phyloP scores from a whole-genome alignment of 2,888 invertebrate species.

The Ypsolopha sequella region DNA sequence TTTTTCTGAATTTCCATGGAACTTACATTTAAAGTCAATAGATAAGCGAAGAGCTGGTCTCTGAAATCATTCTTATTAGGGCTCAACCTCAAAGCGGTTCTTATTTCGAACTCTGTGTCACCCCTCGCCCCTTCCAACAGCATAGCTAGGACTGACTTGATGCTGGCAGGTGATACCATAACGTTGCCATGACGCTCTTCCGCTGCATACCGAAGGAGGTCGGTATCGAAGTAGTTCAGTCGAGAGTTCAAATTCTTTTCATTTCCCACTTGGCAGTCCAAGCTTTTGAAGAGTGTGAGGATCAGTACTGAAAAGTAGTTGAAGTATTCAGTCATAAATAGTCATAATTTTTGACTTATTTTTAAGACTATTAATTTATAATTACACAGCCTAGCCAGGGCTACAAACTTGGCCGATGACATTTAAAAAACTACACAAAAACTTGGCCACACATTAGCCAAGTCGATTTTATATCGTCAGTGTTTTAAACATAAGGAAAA shows the following conservation, averaged over 20 bases:
- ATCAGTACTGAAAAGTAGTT: slow-evolving; percentile 25
- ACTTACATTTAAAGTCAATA: slow-evolving; percentile 38
- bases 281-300: slow-evolving; percentile 21
- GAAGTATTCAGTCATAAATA: slow-evolving; percentile 3
- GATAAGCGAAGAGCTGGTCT: slow-evolving; percentile 36
- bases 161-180: slow-evolving; percentile 76
- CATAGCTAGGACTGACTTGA: slow-evolving; percentile 74
- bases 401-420: too few relatives aligned
- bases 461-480: too few relatives aligned
- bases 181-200: slow-evolving; percentile 64
- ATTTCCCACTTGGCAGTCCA: slow-evolving; percentile 17
- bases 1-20: too few relatives aligned
- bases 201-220: slow-evolving; percentile 56
- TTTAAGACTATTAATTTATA: too few relatives aligned
- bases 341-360: too few relatives aligned
- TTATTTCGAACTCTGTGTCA: slow-evolving; percentile 68
- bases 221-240: slow-evolving; percentile 68
- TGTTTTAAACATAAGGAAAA: too few relatives aligned
- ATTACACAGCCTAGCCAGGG: too few relatives aligned
- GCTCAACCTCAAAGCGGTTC: slow-evolving; percentile 66
- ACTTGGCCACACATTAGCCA: too few relatives aligned
- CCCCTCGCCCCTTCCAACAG: slow-evolving; percentile 74
- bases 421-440: too few relatives aligned
- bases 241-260: slow-evolving; percentile 23
- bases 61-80: slow-evolving; percentile 36